phyloP scores from a whole-genome alignment of 2,888 invertebrate genomes.

The Drosophila stalkeri region DNA sequence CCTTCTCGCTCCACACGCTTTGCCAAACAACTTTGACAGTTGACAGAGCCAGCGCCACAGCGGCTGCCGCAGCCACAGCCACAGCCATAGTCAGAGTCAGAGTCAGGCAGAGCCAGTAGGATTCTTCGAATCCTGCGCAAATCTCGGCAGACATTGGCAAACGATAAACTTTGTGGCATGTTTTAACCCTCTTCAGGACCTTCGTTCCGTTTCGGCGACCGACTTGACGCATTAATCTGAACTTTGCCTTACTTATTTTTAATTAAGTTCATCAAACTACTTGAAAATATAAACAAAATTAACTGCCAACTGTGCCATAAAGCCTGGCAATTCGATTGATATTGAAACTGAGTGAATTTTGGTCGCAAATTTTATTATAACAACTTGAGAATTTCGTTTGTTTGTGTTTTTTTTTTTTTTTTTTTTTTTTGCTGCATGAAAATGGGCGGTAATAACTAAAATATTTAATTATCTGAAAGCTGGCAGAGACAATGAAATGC shows the following conservation, averaged over 20 bases:
- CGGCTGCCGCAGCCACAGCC: neutral
- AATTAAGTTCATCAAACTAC: constrained; percentile 79
- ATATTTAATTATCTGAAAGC: neutral
- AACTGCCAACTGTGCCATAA: constrained; percentile 42
- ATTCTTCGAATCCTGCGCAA: constrained; percentile 19
- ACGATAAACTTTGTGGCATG: constrained; percentile 54
- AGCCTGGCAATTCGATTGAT: neutral
- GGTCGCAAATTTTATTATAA: neutral
- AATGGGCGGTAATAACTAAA: neutral
- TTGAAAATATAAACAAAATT: constrained; percentile 74
- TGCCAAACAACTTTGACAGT: constrained; percentile 55
- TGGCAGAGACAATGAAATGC: neutral
- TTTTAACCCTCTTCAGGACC: constrained; percentile 50
- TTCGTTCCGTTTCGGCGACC: constrained; percentile 21
- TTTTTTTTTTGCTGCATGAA: neutral
- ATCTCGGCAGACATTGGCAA: constrained; percentile 41
- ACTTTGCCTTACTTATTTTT: constrained; percentile 75
- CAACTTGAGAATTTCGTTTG: neutral
- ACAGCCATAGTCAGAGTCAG: neutral
- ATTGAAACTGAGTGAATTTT: constrained; percentile 1
- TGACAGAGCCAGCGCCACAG: constrained; percentile 35
- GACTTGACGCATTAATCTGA: constrained; percentile 67
- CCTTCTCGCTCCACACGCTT: constrained; percentile 30
- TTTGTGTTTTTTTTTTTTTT: no score
- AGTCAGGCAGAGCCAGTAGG: constrained; percentile 14